phyloP scores from a whole-genome alignment of 2,113 vertebrate genomes.

The Hystrix cristata region DNA sequence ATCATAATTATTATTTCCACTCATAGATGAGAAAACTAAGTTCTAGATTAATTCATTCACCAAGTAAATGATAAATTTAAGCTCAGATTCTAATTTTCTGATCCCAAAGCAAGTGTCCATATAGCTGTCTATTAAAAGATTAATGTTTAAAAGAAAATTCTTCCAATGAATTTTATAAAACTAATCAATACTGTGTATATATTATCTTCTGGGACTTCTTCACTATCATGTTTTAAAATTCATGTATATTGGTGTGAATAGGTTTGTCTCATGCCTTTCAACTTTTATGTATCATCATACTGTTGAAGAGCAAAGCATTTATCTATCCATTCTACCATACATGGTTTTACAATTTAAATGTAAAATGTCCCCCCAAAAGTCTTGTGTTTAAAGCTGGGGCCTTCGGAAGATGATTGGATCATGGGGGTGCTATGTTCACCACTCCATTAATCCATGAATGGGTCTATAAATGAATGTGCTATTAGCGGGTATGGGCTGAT shows the following conservation, averaged over 20 bases:
- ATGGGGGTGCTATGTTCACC: not conserved
- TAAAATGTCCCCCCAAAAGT: not conserved
- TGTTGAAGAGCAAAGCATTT: not conserved
- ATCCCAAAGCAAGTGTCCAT: not conserved
- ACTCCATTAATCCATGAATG: not conserved
- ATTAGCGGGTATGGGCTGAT: not conserved
- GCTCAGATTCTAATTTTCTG: not conserved
- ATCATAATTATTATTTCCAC: not conserved
- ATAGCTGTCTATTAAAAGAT: not conserved
- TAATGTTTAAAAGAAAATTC: not conserved
- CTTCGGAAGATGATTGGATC: not conserved
- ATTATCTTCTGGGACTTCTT: not conserved
- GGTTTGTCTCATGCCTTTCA: not conserved
- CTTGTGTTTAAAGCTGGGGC: not conserved
- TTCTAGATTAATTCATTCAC: not conserved
- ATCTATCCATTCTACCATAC: not conserved
- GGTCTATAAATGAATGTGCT: not conserved
- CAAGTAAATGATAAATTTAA: not conserved
- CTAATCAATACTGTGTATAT: not conserved
- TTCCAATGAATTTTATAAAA: not conserved
- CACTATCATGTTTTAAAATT: not conserved
- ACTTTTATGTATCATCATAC: not conserved
- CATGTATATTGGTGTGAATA: not conserved
- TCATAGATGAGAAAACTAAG: not conserved
- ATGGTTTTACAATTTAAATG: not conserved